phyloP scores from a whole-genome alignment of 2,888 invertebrate species.

The Torymus tubicola region DNA sequence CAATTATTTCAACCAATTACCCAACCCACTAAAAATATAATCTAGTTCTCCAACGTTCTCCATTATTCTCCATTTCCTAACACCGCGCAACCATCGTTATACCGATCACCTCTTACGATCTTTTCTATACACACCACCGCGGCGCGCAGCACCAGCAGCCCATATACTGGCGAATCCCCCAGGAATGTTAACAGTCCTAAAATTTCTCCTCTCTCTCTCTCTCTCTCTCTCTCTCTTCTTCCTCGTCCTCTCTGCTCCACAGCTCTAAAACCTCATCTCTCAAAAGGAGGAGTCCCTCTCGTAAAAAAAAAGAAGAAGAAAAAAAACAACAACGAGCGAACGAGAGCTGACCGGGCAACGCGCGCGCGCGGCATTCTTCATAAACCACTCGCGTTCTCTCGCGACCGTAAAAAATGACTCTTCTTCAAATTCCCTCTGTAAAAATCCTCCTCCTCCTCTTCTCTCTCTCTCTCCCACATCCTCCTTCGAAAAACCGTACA shows the following conservation, averaged over 20 bases:
- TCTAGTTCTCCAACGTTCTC: too few relatives aligned
- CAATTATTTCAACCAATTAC: too few relatives aligned
- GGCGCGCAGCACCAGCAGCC: not conserved
- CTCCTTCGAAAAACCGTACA: not conserved
- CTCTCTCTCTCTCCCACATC: not conserved
- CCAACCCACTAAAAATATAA: too few relatives aligned
- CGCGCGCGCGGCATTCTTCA: conserved; percentile 54
- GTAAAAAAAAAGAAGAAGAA: not conserved
- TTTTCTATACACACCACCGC: conserved; percentile 19
- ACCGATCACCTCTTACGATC: too few relatives aligned
- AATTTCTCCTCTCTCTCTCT: conserved; percentile 13
- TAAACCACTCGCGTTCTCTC: conserved; percentile 31
- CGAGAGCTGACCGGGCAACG: not conserved
- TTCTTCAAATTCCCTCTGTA: not conserved
- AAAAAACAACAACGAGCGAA: not conserved
- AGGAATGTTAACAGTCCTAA: conserved; percentile 38
- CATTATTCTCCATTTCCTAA: not conserved
- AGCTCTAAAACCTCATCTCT: too few relatives aligned
- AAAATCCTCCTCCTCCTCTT: not conserved
- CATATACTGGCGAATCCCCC: conserved; percentile 31
- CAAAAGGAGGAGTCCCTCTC: conserved; percentile 11
- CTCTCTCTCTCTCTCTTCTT: conserved; percentile 18
- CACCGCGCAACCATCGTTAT: not conserved
- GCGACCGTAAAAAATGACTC: conserved; percentile 50
- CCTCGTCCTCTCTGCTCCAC: conserved; percentile 8